Conservation (phyloP, 1,140 invertebrate species). For the Tetragonula clypearis region DNA sequence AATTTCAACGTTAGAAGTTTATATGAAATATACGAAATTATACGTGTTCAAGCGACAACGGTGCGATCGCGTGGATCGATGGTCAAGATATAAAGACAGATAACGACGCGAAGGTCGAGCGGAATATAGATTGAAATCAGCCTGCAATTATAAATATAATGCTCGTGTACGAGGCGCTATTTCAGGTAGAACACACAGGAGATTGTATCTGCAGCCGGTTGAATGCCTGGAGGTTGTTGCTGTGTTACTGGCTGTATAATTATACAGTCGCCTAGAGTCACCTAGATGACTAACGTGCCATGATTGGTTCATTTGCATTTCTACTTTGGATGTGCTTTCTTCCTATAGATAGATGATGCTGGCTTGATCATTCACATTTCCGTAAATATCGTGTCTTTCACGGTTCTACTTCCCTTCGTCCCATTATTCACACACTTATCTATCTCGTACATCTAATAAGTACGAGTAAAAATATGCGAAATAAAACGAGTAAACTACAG, state of each 20-base stretch:
- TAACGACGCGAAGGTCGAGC: slow-evolving; percentile 25
- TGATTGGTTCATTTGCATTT: slow-evolving; percentile 31
- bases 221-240: slow-evolving; percentile 1
- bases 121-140: slow-evolving; percentile 41
- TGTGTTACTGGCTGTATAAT: slow-evolving; percentile 37
- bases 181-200: neutral
- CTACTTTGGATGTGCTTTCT: neutral
- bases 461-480: neutral
- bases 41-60: neutral
- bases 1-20: neutral
- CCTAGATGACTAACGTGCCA: slow-evolving; percentile 32
- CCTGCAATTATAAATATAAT: slow-evolving; percentile 38
- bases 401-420: neutral
- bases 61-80: neutral
- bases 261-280: slow-evolving; percentile 13
- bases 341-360: neutral
- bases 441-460: neutral
- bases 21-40: neutral
- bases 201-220: slow-evolving; percentile 27
- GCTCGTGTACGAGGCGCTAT: slow-evolving; percentile 22
- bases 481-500: neutral
- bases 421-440: neutral
- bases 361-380: neutral
- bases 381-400: neutral
- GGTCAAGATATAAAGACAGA: slow-evolving; percentile 9